Conservation (phyloP, 2,113 vertebrate genomes). For the Burhinus oedicnemus region DNA sequence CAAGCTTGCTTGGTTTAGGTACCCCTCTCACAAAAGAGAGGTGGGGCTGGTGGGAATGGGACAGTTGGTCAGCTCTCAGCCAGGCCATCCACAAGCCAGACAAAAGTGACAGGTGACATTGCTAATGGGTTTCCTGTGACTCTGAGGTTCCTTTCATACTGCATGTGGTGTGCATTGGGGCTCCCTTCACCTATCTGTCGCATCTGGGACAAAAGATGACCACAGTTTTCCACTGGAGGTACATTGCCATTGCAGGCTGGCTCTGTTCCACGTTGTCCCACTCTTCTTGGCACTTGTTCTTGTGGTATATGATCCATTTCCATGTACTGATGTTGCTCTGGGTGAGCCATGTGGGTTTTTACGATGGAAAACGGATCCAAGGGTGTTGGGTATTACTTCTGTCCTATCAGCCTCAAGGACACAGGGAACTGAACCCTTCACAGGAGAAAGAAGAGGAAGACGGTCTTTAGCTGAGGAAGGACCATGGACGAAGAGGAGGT, state of each 20-base stretch:
- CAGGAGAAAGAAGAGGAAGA: background rate
- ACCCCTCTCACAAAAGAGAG: background rate
- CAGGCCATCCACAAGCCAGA: background rate
- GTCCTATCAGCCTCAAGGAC: background rate
- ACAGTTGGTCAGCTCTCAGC: background rate
- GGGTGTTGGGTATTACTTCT: background rate
- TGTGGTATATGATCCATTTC: background rate
- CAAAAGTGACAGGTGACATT: background rate
- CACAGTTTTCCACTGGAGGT: background rate
- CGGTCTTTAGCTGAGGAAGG: background rate
- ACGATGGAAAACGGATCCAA: background rate
- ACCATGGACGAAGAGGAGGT: background rate
- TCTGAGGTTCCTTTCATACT: background rate
- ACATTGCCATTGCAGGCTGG: background rate
- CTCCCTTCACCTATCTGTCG: background rate
- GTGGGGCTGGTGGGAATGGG: background rate
- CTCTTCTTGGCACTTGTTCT: background rate
- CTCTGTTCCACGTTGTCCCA: background rate
- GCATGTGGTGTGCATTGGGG: background rate
- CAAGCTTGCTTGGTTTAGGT: background rate
- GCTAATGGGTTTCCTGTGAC: background rate
- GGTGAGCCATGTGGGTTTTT: background rate
- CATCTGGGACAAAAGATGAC: background rate
- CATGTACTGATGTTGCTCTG: background rate
- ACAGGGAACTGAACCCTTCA: background rate